Conservation (phyloP, 2,797 vertebrate genomes). For the Australoheros facetus region DNA sequence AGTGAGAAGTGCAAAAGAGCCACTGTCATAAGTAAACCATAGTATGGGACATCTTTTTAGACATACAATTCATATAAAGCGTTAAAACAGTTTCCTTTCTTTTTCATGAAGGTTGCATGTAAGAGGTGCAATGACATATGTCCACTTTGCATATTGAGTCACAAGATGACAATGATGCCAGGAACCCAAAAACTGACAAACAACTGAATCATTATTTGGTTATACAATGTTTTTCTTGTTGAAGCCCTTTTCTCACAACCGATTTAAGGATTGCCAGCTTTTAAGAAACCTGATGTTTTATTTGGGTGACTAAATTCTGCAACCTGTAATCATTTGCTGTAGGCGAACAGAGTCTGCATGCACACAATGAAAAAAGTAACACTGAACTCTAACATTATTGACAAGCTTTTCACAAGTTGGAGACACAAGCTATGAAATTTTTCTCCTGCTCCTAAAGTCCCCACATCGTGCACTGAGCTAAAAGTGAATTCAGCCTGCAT, state of each 20-base stretch:
- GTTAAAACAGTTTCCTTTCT: neutral
- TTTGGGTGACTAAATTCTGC: neutral
- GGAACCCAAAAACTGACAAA: neutral
- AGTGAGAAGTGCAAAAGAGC: neutral
- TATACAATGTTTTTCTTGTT: neutral
- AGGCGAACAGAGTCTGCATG: neutral
- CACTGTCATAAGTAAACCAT: neutral
- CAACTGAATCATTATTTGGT: neutral
- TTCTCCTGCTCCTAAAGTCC: neutral
- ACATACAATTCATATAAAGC: neutral
- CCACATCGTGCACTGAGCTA: neutral
- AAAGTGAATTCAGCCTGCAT: neutral
- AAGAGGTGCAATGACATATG: neutral
- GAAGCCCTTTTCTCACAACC: neutral
- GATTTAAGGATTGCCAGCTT: neutral
- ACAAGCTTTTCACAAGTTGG: neutral
- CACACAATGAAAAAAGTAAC: neutral
- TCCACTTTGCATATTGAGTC: neutral
- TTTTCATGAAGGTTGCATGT: neutral
- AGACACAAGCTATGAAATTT: neutral
- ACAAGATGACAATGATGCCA: neutral
- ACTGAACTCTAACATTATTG: neutral
- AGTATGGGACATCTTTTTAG: neutral
- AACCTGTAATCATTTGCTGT: neutral
- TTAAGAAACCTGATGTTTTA: neutral